Conservation (phyloP, 2,797 vertebrate genomes). For the Microctenopoma steveboyesi region DNA sequence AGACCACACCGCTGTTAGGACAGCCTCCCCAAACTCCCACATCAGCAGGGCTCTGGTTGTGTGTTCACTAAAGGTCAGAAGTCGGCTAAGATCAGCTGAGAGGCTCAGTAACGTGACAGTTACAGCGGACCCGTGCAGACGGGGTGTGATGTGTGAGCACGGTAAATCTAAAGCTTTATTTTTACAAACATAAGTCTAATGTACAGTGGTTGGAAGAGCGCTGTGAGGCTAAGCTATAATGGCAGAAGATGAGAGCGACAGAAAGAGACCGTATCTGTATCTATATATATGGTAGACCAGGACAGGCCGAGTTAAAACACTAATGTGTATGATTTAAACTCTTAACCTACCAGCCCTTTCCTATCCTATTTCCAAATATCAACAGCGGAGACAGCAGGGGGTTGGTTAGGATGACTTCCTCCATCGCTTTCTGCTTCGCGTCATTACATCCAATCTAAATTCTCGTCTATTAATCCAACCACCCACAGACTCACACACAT, state of each 20-base stretch:
- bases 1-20: constrained; percentile 57
- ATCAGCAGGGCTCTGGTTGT: constrained; percentile 23
- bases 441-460: constrained; percentile 73
- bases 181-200: constrained; percentile 14
- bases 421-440: constrained; percentile 44
- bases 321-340: not conserved
- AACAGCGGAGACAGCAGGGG: constrained; percentile 48
- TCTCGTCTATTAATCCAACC: constrained; percentile 56
- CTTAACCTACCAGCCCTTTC: not conserved
- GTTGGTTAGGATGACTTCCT: constrained; percentile 20
- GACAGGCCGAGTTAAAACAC: not conserved
- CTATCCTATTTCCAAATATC: constrained; percentile 57
- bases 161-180: constrained; percentile 17
- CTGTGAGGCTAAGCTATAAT: constrained; percentile 13
- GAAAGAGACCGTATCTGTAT: constrained; percentile 3
- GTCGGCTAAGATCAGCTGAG: constrained; percentile 45
- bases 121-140: constrained; percentile 33
- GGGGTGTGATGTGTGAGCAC: not conserved
- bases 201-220: constrained; percentile 13
- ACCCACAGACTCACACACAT: constrained; percentile 29
- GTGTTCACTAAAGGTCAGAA: constrained; percentile 76
- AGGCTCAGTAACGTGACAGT: constrained; percentile 30
- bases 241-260: not conserved
- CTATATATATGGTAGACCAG: not conserved
- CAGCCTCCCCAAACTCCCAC: constrained; percentile 41